phyloP scores from a whole-genome alignment of 2,113 vertebrate genomes.

The Trachemys scripta region DNA sequence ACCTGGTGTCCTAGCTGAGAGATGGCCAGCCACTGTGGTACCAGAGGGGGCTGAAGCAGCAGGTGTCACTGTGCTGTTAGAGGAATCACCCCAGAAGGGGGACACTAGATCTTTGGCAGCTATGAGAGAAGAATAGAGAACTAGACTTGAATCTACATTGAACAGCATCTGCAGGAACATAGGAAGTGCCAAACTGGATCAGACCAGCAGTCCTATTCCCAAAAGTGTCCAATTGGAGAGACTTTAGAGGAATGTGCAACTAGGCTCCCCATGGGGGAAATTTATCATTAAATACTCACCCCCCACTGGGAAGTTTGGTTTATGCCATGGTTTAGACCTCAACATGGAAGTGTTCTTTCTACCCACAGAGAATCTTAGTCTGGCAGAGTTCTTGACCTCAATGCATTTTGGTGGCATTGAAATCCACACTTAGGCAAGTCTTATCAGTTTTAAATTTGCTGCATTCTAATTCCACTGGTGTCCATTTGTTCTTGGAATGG shows the following conservation, averaged over 20 bases:
- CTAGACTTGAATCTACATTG: neutral
- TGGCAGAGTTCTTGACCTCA: neutral
- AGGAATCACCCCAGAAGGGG: neutral
- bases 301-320: neutral
- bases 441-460: neutral
- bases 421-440: neutral
- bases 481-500: neutral
- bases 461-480: neutral
- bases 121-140: neutral
- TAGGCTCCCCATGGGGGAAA: neutral
- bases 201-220: neutral
- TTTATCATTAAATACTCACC: neutral
- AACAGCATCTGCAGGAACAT: neutral
- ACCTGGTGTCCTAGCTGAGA: rapidly evolving
- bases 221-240: neutral
- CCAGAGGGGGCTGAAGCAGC: neutral
- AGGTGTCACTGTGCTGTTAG: neutral
- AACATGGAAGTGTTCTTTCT: neutral
- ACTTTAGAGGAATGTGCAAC: neutral
- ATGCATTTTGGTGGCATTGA: neutral
- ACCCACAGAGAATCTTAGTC: neutral
- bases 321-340: neutral
- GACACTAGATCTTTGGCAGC: neutral
- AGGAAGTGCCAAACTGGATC: too few relatives aligned
- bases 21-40: rapidly evolving